These are phyloP conservation scores for Sebastes oblongus DNA, from an alignment of 2,797 vertebrate genomes.

Conservation along the genomic window DNA sequence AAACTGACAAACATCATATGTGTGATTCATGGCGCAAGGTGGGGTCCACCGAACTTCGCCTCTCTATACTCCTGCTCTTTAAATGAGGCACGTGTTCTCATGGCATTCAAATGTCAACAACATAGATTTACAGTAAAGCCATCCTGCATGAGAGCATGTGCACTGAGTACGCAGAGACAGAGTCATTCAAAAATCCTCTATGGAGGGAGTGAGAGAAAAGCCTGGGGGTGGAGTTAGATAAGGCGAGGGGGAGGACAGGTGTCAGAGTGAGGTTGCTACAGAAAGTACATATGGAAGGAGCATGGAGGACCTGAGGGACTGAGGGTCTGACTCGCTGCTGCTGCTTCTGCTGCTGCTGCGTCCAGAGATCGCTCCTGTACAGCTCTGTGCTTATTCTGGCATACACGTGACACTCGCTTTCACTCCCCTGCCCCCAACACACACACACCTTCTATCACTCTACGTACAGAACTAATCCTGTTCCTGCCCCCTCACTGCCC, in stretches of 20 bases:
- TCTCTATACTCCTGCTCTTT: neutral
- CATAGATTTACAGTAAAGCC: conserved; percentile 7
- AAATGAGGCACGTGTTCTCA: conserved; percentile 9
- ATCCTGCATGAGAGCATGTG: neutral
- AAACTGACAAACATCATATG: too few relatives aligned
- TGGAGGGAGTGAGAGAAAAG: neutral
- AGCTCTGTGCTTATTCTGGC: conserved; percentile 68
- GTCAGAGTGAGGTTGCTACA: conserved; percentile 41
- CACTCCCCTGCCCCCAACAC: conserved; percentile 38
- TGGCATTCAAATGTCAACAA: conserved; percentile 40
- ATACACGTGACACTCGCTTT: conserved; percentile 69
- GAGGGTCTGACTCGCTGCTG: conserved; percentile 46
- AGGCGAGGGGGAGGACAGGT: conserved; percentile 57
- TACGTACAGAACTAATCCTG: conserved; percentile 56
- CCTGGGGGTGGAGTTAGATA: conserved; percentile 26
- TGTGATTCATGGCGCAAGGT: too few relatives aligned
- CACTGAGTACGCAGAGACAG: neutral
- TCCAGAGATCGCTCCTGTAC: conserved; percentile 58
- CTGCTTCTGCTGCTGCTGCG: conserved; percentile 35
- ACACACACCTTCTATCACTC: conserved; percentile 44
- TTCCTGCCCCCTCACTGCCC: conserved; percentile 42
- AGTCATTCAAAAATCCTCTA: conserved; percentile 12
- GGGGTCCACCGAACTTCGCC: too few relatives aligned
- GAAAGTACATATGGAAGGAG: conserved; percentile 54
- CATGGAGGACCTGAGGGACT: conserved; percentile 54